phyloP scores from a whole-genome alignment of 2,888 invertebrate species.

The Cantharis rufa region DNA sequence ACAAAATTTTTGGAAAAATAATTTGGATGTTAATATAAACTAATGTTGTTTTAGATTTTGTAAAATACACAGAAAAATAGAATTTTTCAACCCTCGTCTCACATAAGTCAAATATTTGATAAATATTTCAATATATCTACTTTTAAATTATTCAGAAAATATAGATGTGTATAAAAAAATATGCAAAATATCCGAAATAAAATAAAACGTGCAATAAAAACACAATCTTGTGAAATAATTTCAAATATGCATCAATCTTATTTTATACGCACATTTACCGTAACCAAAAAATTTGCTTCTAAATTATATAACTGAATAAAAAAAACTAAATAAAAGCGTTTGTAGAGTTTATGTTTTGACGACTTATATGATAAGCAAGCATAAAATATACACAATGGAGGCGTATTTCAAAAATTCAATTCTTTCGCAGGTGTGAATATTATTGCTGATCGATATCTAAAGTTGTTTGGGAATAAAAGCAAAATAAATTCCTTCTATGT shows the following conservation, averaged over 20 bases:
- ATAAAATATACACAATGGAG: constrained; percentile 2
- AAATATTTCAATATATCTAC: background rate
- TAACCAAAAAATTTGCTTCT: background rate
- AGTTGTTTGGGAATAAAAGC: constrained; percentile 31
- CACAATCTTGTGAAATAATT: background rate
- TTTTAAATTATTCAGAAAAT: background rate
- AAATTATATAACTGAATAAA: background rate
- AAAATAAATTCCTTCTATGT: constrained; percentile 36
- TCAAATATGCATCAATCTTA: background rate
- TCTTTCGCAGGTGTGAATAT: constrained; percentile 36
- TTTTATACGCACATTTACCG: background rate
- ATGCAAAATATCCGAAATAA: background rate
- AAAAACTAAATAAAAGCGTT: constrained; percentile 2
- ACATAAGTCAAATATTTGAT: background rate
- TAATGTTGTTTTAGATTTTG: background rate
- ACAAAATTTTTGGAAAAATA: background rate
- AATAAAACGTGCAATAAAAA: background rate
- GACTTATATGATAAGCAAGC: background rate
- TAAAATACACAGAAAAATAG: background rate
- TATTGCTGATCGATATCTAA: constrained; percentile 21
- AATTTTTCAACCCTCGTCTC: background rate
- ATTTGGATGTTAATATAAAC: background rate
- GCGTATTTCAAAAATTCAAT: constrained; percentile 23
- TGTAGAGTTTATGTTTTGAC: background rate
- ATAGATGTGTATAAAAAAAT: background rate